Evolutionary conservation across 2,888 invertebrate genomes (phyloP).

Genomic region (Acleris holmiana): DNA sequence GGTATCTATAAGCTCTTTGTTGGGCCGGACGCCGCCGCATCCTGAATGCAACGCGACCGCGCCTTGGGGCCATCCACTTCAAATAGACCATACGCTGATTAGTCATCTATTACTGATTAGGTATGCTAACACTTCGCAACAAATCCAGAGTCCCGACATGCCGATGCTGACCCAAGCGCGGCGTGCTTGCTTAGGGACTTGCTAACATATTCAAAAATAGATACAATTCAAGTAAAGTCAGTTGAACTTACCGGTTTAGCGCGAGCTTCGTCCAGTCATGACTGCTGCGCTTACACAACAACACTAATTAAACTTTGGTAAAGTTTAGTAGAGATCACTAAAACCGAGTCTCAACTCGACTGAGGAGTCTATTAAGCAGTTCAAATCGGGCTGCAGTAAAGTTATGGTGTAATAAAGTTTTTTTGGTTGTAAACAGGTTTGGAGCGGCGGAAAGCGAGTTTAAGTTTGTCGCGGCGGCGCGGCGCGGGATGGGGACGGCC

Average conservation of each 20-base stretch:
- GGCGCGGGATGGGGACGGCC: constrained; percentile 53
- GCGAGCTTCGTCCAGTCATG: constrained; percentile 72
- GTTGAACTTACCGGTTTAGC: constrained; percentile 80
- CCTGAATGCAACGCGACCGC: constrained; percentile 45
- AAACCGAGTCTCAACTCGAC: constrained; percentile 51
- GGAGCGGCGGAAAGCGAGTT: constrained; percentile 36
- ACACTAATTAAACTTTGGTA: constrained; percentile 62
- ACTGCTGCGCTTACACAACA: constrained; percentile 64
- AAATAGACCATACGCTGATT: constrained; percentile 35
- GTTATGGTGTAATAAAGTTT: constrained; percentile 54
- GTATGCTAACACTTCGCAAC: constrained; percentile 6
- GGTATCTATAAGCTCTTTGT: constrained; percentile 50
- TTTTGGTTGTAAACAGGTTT: constrained; percentile 66
- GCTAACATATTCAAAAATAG: constrained; percentile 45
- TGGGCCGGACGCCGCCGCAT: constrained; percentile 45
- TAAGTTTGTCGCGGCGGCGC: constrained; percentile 49
- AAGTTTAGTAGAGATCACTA: constrained; percentile 64
- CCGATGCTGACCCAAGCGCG: constrained; percentile 10
- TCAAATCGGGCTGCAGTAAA: constrained; percentile 49
- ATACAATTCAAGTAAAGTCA: constrained; percentile 64
- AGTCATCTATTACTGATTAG: constrained; percentile 32
- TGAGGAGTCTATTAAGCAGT: constrained; percentile 48
- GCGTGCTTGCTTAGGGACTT: constrained; percentile 19
- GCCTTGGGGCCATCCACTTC: constrained; percentile 27
- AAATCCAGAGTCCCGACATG: neutral